Percentiles rank a stretch among this genome's conserved stretches.
Conservation (phyloP, 2,113 vertebrate species). For the Equus quagga region DNA sequence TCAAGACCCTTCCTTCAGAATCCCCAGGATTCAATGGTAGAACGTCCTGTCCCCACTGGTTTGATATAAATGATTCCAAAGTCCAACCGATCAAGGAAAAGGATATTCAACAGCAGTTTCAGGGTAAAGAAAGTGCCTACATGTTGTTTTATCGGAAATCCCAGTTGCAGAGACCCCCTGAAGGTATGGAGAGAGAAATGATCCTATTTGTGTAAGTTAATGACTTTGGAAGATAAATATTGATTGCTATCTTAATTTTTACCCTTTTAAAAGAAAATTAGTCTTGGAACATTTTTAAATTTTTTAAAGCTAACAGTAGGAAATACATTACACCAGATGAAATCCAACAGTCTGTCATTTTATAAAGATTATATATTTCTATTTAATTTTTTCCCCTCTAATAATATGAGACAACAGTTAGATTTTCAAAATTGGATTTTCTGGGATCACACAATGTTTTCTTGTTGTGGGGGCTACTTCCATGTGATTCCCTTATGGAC, state of each 20-base stretch:
- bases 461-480: neutral
- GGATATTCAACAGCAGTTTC: slow-evolving; percentile 96
- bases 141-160: slow-evolving; percentile 98
- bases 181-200: slow-evolving; percentile 88
- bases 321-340: neutral
- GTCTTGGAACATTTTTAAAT: slow-evolving; percentile 31
- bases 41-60: slow-evolving; percentile 91
- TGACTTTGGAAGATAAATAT: neutral
- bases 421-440: neutral
- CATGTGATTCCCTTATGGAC: accelerated
- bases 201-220: neutral
- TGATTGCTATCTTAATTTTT: neutral
- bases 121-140: slow-evolving; percentile 98
- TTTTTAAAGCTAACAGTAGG: slow-evolving; percentile 43
- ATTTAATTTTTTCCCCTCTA: neutral
- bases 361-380: slow-evolving; percentile 22
- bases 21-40: neutral
- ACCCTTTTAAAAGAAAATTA: slow-evolving; percentile 16
- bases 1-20: slow-evolving; percentile 45
- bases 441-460: neutral
- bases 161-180: slow-evolving; percentile 90
- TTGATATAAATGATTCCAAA: slow-evolving; percentile 96
- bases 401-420: neutral
- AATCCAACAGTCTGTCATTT: slow-evolving; percentile 15
- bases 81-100: slow-evolving; percentile 93